These are phyloP conservation scores for Pterocles orientalis DNA, from an alignment of 2,113 vertebrate genomes.

Conservation along the genomic window DNA sequence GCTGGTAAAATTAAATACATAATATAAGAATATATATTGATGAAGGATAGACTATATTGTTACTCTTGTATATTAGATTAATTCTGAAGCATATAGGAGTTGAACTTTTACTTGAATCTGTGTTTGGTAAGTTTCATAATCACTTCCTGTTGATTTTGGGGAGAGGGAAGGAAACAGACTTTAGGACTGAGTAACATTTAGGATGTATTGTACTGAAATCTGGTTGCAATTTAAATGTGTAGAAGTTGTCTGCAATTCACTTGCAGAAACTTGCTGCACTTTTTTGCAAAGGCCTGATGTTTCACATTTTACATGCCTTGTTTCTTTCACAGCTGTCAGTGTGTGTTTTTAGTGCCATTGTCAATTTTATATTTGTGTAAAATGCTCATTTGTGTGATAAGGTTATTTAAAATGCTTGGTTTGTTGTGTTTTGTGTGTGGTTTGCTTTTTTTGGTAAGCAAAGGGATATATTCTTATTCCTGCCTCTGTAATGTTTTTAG, in stretches of 20 bases:
- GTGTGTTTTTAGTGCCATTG: not conserved
- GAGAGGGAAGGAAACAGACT: not conserved
- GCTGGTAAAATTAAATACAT: conserved; percentile 74
- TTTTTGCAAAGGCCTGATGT: not conserved
- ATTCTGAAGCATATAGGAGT: not conserved
- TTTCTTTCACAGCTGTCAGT: not conserved
- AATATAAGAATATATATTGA: not conserved
- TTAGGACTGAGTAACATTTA: not conserved
- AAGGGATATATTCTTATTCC: not conserved
- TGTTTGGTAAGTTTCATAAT: not conserved
- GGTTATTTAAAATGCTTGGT: not conserved
- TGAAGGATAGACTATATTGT: not conserved
- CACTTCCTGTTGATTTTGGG: not conserved
- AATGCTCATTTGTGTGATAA: not conserved
- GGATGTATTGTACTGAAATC: not conserved
- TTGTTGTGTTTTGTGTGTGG: not conserved
- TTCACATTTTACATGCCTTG: not conserved
- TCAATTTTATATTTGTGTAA: not conserved
- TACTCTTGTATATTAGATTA: not conserved
- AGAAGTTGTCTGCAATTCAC: not conserved
- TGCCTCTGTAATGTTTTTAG: conserved; percentile 63
- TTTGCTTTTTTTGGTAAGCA: not conserved
- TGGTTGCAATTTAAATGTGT: not conserved
- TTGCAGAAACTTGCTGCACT: not conserved
- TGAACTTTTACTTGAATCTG: not conserved